Percentiles rank a stretch among this genome's conserved stretches.
Conservation (phyloP, 2,113 vertebrate genomes). For the Apistogramma diplotaenia region DNA sequence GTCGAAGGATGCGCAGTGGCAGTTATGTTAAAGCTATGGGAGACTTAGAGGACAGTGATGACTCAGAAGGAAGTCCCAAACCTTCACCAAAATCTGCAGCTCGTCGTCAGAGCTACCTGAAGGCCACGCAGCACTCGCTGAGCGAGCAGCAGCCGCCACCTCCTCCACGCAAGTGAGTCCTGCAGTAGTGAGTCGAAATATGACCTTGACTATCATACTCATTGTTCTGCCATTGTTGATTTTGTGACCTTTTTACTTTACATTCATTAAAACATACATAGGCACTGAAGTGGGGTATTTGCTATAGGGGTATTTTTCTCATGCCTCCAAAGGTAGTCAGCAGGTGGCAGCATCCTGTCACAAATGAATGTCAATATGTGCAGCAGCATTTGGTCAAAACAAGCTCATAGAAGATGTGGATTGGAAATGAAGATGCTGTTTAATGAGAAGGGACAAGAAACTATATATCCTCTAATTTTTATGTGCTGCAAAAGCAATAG, state of each 20-base stretch:
- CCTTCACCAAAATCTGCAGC: slow-evolving; percentile 95
- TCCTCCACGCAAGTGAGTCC: slow-evolving; percentile 87
- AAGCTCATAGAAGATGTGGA: background rate
- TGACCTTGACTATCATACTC: background rate
- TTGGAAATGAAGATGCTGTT: background rate
- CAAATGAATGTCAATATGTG: background rate
- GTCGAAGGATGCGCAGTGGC: slow-evolving; percentile 96
- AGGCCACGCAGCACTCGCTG: slow-evolving; percentile 95
- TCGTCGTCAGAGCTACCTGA: slow-evolving; percentile 97
- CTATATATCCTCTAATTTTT: background rate
- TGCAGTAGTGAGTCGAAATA: background rate
- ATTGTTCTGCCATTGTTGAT: slow-evolving; percentile 15
- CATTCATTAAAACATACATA: slow-evolving; percentile 12
- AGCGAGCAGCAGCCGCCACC: slow-evolving; percentile 86
- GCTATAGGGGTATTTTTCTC: background rate
- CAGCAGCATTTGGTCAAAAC: background rate
- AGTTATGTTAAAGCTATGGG: slow-evolving; percentile 99
- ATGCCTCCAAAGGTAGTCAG: slow-evolving; percentile 46
- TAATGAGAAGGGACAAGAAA: background rate
- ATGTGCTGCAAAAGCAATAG: slow-evolving; percentile 29
- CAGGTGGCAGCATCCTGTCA: slow-evolving; percentile 68
- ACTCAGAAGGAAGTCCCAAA: slow-evolving; percentile 94
- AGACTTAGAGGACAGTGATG: slow-evolving; percentile 89
- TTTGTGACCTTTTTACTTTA: slow-evolving; percentile 9
- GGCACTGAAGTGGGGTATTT: background rate